Evolutionary conservation across 64 coral and sea anemone genomes (phyloP).

Genomic region (Porites australiensis): DNA sequence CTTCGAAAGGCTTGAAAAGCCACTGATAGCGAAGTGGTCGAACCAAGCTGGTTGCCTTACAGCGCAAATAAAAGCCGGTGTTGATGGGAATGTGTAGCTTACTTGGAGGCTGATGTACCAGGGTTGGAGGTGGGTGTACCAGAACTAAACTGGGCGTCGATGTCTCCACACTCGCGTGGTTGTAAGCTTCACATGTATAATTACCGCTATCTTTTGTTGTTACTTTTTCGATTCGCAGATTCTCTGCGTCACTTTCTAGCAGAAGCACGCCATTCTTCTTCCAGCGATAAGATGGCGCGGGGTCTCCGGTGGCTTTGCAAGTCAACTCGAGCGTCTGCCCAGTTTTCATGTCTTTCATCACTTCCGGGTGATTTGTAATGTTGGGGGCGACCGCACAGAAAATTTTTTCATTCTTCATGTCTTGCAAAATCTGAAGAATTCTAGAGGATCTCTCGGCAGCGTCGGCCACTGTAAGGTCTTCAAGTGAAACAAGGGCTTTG

Average conservation of each 20-base stretch:
- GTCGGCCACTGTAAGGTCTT: constrained; percentile 28
- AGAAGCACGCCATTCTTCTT: constrained; percentile 43
- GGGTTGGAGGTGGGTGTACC: constrained; percentile 27
- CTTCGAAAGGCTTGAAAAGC: constrained; percentile 1
- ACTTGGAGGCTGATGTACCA: constrained; percentile 44
- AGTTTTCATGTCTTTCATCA: constrained; percentile 27
- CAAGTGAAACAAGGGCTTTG: constrained; percentile 2
- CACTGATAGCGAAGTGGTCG: constrained; percentile 55
- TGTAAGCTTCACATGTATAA: constrained; percentile 66
- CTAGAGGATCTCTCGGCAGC: background rate
- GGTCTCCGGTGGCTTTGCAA: constrained; percentile 3
- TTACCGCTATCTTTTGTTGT: constrained; percentile 46
- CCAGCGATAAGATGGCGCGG: constrained; percentile 62
- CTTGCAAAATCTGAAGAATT: constrained; percentile 23
- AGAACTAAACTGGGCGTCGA: constrained; percentile 37
- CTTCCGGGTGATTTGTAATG: constrained; percentile 45
- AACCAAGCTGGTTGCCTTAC: background rate
- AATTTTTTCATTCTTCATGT: constrained; percentile 9
- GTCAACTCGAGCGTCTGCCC: constrained; percentile 15
- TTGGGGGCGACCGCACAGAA: constrained; percentile 69
- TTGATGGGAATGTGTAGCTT: constrained; percentile 2
- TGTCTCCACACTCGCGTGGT: constrained; percentile 13
- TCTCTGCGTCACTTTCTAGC: constrained; percentile 2
- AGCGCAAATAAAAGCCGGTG: constrained; percentile 21
- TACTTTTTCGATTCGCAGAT: constrained; percentile 14